Evolutionary conservation across 1,140 invertebrate genomes (phyloP), one percentile per base, ranked within the genome.

Genomic region (Sweltsa coloradensis): DNA sequence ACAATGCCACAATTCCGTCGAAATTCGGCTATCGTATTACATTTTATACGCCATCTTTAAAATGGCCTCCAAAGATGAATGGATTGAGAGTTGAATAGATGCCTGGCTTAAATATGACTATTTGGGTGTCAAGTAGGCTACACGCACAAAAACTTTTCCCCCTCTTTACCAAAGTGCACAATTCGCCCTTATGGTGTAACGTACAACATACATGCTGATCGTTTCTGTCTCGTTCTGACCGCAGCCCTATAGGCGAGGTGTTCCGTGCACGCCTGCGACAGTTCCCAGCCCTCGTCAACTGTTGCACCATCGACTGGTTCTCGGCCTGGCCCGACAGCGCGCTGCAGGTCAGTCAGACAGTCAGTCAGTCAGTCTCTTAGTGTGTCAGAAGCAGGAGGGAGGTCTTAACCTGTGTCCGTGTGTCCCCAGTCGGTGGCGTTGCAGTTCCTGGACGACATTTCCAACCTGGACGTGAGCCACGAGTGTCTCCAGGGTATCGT

Each of bases 221-320:
- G n/a, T n/a, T n/a, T 31, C 9, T 31, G 29, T 9, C 14, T 31
- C 9, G 41, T 55, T 54, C 62, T 67, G 50, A 61, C 13, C 68
- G 65, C 65, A 82, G 78, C 51, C 80, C 81, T 1, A 77, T 83
- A 47, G 78, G 80, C 9, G 76, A 79, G 51, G 61, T 71, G 21
- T 81, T 83, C 58, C 66, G 80, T 34, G 72, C 71, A 40, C 63
- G 79, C 42, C 65, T 85, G 14, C 64, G 81, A 34, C 80, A 83
- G 60, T 85, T 84, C 58, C 81, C 81, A 0, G 81, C 81, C 0
- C 61, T 85, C 25, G 75, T 85, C 13, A 84, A 83, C 56, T 82
- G 78, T 53, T 83, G 79, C 57, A 83, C 81, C 0, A 84, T 85
- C 49, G 79, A 85, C 61, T 85, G 81, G 79, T 85, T 83, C 58